Evolutionary conservation across 2,888 invertebrate species (phyloP), one percentile per base, ranked within the genome.

Genomic region (Sipunculus nudus): DNA sequence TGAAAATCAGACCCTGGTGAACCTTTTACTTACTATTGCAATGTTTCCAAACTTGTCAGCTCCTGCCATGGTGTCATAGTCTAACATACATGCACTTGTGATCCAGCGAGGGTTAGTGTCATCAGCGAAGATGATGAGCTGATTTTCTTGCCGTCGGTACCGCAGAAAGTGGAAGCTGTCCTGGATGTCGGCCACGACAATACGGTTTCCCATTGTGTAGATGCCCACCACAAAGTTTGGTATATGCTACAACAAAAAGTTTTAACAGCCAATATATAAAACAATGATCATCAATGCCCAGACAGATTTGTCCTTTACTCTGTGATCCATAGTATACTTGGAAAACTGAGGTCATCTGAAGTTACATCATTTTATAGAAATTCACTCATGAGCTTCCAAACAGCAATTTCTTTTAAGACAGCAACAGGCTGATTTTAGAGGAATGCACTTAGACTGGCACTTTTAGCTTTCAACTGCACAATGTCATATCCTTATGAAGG

Each of bases 1-100:
- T 16, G 21, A 46, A 46, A 25, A 5, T 25, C 10, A 25, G 8
- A 28, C n/a, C 19, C 10, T 45, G 43, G 21, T 19, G 50, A 46
- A 32, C 46, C 1, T 21, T 6, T 52, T 47, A 85, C 88, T 86
- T 77, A 96, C 91, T 58, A 99, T 89, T 59, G 93, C 89, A 70
- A 99, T 88, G 80, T 96, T 99, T 32, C 98, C 99, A 86, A 98
- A 99, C 85, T 99, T 99, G 84, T 99, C 99, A 6, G 96, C 93
- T 61, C 93, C 91, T 0, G 96, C 97, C 19, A 97, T 91, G 0
- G 97, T 97, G 79, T 96, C 94, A 77, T 96, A 98, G 86, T 99
- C 99, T 49, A 99, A 85, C 53, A 97, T 88, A 65, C 92, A 91
- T 2, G 93, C 92, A 49, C 93, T 91, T 0, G 97, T 96, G 35